Base-by-base conservation (phyloP, 2,113 vertebrate genomes). In the Etia nguti region DNA sequence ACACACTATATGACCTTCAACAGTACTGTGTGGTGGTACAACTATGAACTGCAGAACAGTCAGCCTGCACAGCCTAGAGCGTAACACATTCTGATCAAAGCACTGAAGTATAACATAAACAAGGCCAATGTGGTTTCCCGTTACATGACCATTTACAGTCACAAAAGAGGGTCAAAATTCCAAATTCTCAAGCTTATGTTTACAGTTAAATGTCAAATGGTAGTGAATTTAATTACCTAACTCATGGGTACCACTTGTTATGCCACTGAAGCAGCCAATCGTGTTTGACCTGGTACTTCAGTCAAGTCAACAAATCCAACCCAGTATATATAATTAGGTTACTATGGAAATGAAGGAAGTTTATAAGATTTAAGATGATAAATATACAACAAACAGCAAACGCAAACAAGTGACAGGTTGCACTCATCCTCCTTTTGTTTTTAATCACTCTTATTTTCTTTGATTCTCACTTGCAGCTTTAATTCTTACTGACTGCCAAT, bases 111-210 rank as follows among this genome's bases (percentile, higher is more conserved):
- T 80, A 93, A 94, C 90, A 20, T 93, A 93, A 94, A 95, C 93
- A 93, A 60, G 54, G 29, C 85, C 79, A 29, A 91, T 82, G 77
- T 89, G 79, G 38, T 87, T 84, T 87, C 59, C 54, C 48, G 73
- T 86, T 90, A 86, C 57, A 79, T 90, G 93, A 91, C 91, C 91
- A 93, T 94, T 92, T 94, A 93, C 79, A 94, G 91, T 87, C 83
- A 91, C 85, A 92, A 86, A 89, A 90, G 34, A 86, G 83, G 29
- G 52, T 34, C 75, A 62, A 87, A 85, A 59, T 59, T 86, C 83
- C 55, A 68, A 68, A 85, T 90, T 90, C 84, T 89, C 81, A 80
- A 60, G 68, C 79, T 29, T 9, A 15, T 83, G 86, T 92, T 92
- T 92, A 86, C 20, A 93, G 80, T 73, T 12, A 12, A 54, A 82